These are phyloP conservation scores for Conopomorpha cramerella DNA, from an alignment of 1,140 invertebrate genomes.

Conservation along the genomic window DNA sequence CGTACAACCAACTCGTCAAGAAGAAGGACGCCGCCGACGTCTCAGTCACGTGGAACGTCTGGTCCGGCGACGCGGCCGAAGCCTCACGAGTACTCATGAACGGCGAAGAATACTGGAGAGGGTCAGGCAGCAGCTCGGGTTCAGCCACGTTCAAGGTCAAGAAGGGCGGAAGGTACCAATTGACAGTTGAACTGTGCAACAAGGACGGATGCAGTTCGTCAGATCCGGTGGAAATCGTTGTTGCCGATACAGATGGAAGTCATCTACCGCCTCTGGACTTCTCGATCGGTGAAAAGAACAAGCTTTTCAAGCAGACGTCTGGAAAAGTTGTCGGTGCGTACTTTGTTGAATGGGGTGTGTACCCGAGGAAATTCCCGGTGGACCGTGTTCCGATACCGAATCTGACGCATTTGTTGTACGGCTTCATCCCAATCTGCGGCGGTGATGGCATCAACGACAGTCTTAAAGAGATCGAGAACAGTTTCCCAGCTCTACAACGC, in stretches of 20 bases:
- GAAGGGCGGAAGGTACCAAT: constrained; percentile 42
- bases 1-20: constrained; percentile 44
- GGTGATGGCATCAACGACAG: constrained; percentile 54
- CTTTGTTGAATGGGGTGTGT: constrained; percentile 52
- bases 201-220: constrained; percentile 35
- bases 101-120: constrained; percentile 38
- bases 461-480: constrained; percentile 53
- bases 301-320: constrained; percentile 46
- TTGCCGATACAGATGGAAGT: constrained; percentile 48
- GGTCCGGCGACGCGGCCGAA: constrained; percentile 40
- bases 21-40: constrained; percentile 38
- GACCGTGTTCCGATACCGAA: constrained; percentile 42
- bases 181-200: constrained; percentile 43
- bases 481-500: constrained; percentile 45
- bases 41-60: constrained; percentile 42
- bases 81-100: constrained; percentile 29
- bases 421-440: constrained; percentile 50
- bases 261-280: constrained; percentile 39
- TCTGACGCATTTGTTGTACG: constrained; percentile 44
- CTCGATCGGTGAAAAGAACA: constrained; percentile 36
- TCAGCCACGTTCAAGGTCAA: constrained; percentile 39
- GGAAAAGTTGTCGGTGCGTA: constrained; percentile 50
- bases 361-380: constrained; percentile 46
- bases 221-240: constrained; percentile 38
- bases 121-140: constrained; percentile 20